These are phyloP conservation scores for Danionella cerebrum DNA, from an alignment of 2,113 vertebrate genomes.

Conservation along the genomic window DNA sequence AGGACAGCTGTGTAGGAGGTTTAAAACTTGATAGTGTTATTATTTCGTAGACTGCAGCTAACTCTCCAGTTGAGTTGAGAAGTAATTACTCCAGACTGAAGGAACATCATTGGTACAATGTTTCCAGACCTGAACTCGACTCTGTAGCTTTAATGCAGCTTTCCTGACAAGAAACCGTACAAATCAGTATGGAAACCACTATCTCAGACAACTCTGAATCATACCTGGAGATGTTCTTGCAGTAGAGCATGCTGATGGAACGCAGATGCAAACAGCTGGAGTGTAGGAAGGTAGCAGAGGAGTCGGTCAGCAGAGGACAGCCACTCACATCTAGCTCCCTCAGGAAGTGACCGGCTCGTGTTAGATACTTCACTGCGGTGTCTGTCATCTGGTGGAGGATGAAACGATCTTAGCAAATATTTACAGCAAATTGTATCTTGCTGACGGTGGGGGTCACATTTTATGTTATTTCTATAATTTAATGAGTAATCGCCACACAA, in stretches of 20 bases:
- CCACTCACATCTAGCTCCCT: slow-evolving; percentile 69
- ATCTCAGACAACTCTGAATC: background rate
- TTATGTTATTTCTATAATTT: too few species aligned
- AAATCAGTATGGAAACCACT: background rate
- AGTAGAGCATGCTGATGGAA: slow-evolving; percentile 67
- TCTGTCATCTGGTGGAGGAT: slow-evolving; percentile 67
- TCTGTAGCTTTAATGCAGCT: slow-evolving; percentile 60
- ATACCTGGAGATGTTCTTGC: slow-evolving; percentile 68
- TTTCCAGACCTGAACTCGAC: slow-evolving; percentile 55
- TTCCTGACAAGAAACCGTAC: slow-evolving; percentile 48
- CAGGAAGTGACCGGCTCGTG: slow-evolving; percentile 62
- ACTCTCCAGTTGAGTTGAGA: slow-evolving; percentile 13
- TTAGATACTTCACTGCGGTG: slow-evolving; percentile 59
- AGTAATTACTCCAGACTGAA: slow-evolving; percentile 30
- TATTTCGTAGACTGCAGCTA: too few species aligned
- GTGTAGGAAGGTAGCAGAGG: slow-evolving; percentile 48
- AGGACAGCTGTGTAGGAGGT: too few species aligned
- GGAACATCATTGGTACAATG: slow-evolving; percentile 57
- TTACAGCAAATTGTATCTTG: too few species aligned
- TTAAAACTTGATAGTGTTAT: too few species aligned
- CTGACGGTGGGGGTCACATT: too few species aligned
- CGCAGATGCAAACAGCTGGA: slow-evolving; percentile 63
- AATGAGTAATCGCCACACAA: too few species aligned
- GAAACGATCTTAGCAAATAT: background rate
- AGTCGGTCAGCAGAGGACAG: slow-evolving; percentile 58